Evolutionary conservation across 2,113 vertebrate genomes (phyloP).

Genomic region (Mormoops blainvillei): DNA sequence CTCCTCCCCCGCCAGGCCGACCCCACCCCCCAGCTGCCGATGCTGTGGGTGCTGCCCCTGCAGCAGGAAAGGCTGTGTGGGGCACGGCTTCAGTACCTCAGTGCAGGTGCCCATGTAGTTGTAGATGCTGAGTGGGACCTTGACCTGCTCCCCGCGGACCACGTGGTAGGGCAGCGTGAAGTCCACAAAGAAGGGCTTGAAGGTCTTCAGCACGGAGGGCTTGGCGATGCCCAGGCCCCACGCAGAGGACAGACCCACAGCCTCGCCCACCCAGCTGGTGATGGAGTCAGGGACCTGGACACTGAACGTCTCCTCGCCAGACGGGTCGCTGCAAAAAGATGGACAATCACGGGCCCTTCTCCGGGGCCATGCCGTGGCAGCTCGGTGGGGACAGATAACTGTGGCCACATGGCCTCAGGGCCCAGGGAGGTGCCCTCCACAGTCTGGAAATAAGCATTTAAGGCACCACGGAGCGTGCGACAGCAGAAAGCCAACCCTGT

Average conservation of each 20-base stretch:
- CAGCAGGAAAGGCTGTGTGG: not conserved
- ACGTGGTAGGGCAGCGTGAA: constrained; percentile 89
- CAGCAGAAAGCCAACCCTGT: not conserved
- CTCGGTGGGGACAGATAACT: not conserved
- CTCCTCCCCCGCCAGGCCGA: too few relatives aligned
- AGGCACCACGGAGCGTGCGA: fast-evolving
- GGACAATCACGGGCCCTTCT: not conserved
- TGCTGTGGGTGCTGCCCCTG: fast-evolving
- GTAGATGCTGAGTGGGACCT: constrained; percentile 90
- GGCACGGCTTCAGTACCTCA: constrained; percentile 80
- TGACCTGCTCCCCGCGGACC: constrained; percentile 92
- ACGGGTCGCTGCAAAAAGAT: constrained; percentile 71
- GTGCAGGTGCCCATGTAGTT: constrained; percentile 88
- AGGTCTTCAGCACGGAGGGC: constrained; percentile 85
- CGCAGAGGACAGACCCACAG: constrained; percentile 83
- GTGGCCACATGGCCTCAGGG: not conserved
- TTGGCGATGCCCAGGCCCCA: constrained; percentile 86
- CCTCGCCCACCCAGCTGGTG: constrained; percentile 92
- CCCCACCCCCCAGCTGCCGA: not conserved
- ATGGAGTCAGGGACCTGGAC: constrained; percentile 92
- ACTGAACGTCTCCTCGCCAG: constrained; percentile 83
- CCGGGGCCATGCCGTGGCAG: fast-evolving
- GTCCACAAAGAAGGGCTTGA: constrained; percentile 93
- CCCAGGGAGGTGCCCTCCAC: not conserved
- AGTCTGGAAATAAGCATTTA: not conserved